Conservation (phyloP, 2,888 invertebrate species). For the Melanostoma scalare region DNA sequence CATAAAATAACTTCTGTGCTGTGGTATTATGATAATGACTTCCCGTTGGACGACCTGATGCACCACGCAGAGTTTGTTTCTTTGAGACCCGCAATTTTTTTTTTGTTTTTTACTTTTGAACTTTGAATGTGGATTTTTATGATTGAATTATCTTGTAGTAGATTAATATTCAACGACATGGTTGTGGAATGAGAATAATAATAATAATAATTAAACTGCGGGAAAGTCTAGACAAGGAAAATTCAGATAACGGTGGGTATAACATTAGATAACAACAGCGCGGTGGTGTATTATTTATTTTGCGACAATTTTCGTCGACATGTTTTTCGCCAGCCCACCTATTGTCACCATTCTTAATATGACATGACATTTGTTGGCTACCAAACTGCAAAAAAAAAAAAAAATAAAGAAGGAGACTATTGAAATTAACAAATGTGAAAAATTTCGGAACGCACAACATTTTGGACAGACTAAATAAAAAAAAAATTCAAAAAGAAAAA, state of each 20-base stretch:
- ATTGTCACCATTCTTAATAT: conserved; percentile 10
- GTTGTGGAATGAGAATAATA: no score
- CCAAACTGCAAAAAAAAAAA: conserved; percentile 32
- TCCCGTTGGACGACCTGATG: no score
- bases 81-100: no score
- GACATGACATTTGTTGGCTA: conserved; percentile 46
- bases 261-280: conserved; percentile 1
- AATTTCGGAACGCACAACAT: conserved; percentile 49
- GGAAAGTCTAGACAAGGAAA: no score
- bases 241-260: conserved; percentile 5
- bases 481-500: conserved; percentile 16
- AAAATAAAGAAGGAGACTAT: conserved; percentile 3
- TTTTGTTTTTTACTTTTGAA: no score
- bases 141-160: no score
- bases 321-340: conserved; percentile 17
- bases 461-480: conserved; percentile 46
- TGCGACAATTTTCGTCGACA: neutral
- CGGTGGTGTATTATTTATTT: conserved; percentile 1
- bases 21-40: no score
- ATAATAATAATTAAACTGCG: no score
- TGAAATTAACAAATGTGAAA: conserved; percentile 55
- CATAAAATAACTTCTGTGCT: no score
- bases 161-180: no score
- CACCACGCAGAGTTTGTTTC: no score
- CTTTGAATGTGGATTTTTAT: no score